phyloP scores from a whole-genome alignment of 2,113 vertebrate genomes.

The Phyllopteryx taeniolatus region DNA sequence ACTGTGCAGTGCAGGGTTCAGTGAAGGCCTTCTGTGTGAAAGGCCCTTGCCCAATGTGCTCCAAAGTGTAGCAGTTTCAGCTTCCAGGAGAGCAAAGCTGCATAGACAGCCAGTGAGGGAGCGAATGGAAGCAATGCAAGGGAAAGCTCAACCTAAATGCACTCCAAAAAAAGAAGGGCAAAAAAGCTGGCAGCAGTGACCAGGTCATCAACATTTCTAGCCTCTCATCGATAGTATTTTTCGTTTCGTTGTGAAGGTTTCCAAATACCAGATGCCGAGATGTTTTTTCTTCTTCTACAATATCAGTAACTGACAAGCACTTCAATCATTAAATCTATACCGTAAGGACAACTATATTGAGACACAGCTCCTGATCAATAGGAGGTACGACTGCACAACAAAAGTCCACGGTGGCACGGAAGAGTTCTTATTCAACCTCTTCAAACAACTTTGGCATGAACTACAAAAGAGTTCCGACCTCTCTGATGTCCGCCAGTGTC shows the following conservation, averaged over 20 bases:
- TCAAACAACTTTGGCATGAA: background rate
- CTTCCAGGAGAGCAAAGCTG: conserved; percentile 48
- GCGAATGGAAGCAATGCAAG: conserved; percentile 36
- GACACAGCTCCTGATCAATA: background rate
- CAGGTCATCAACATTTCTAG: conserved; percentile 49
- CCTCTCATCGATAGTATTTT: conserved; percentile 29
- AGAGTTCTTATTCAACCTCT: background rate
- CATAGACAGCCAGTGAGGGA: conserved; percentile 9
- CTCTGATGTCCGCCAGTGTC: background rate
- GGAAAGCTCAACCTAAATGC: conserved; percentile 47
- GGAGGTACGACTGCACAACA: background rate
- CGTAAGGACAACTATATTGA: background rate
- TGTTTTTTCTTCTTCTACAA: conserved; percentile 21
- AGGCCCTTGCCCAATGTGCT: conserved; percentile 52
- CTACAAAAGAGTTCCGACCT: background rate
- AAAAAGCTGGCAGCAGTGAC: conserved; percentile 52
- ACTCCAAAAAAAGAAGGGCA: conserved; percentile 22
- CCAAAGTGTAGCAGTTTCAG: conserved; percentile 57
- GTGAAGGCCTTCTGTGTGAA: conserved; percentile 53
- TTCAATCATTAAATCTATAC: background rate
- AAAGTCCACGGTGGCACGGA: background rate
- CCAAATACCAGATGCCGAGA: conserved; percentile 28
- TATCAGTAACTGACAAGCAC: conserved; percentile 20
- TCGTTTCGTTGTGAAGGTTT: conserved; percentile 27
- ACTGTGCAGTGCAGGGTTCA: conserved; percentile 34